Evolutionary conservation across 2,888 invertebrate species (phyloP).

Genomic region (Drosophila meridiana): DNA sequence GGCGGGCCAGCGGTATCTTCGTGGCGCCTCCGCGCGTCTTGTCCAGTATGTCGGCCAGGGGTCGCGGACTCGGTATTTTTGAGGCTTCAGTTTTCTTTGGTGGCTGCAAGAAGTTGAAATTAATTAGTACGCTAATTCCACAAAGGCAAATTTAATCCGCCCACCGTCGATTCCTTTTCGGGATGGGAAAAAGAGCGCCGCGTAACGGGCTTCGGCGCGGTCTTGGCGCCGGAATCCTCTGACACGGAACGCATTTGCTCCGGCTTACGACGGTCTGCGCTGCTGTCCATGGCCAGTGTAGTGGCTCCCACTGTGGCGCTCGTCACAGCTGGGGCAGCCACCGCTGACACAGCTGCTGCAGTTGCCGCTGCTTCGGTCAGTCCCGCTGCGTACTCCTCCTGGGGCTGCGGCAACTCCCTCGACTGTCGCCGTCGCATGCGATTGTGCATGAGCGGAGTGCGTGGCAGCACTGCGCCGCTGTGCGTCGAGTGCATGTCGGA

Average conservation of each 20-base stretch:
- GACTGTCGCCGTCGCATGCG: conserved; percentile 80
- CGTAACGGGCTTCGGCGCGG: conserved; percentile 82
- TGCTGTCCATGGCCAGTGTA: conserved; percentile 24
- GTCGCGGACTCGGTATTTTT: conserved; percentile 84
- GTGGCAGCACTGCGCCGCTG: conserved; percentile 75
- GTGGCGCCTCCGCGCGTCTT: conserved; percentile 79
- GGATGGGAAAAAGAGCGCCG: conserved; percentile 84
- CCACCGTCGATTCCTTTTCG: conserved; percentile 83
- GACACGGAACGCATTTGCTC: conserved; percentile 85
- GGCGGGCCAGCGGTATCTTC: conserved; percentile 78
- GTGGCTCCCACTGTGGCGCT: neutral
- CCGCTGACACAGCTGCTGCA: neutral
- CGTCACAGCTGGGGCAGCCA: neutral
- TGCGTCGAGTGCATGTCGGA: conserved; percentile 45
- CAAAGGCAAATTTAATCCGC: neutral
- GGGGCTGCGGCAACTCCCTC: conserved; percentile 76
- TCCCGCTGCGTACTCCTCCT: conserved; percentile 67
- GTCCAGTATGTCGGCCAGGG: conserved; percentile 82
- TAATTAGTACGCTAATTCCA: neutral
- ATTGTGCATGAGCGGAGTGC: conserved; percentile 81
- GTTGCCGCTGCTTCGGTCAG: conserved; percentile 15
- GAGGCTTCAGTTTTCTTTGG: conserved; percentile 80
- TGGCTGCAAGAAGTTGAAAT: conserved; percentile 55
- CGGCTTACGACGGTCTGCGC: conserved; percentile 78
- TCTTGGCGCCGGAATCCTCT: conserved; percentile 83